Base-by-base conservation (phyloP, 1,140 invertebrate genomes). In the Zaprionus lachaisei region DNA sequence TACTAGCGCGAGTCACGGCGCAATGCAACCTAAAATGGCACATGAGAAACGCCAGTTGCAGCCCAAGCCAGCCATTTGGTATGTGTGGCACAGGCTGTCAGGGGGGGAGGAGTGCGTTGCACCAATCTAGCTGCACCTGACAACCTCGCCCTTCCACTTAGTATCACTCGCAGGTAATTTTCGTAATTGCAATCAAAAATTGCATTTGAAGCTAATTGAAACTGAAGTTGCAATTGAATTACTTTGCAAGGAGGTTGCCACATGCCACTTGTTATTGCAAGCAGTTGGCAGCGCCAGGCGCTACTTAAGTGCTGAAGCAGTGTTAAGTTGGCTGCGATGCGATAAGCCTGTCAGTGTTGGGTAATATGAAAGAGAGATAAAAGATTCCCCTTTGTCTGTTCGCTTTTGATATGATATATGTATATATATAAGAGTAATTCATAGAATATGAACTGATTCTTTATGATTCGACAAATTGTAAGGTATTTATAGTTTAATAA, bases 11-110 rank as follows among this genome's bases (percentile, higher is more conserved):
- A 64, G 24, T 12, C 61, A 51, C 37, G 68, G 37, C 28, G 65
- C 64, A 47, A 68, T 73, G 71, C 64, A 68, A 73, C 65, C 26
- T 37, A n/a, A 61, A 55, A 65, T 73, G 68, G 49, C 72, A 62
- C 49, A 56, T 74, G 47, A 56, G 65, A 74, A 62, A 56, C 58
- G 71, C 44, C 65, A 22, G 47, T 61, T 47, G 64, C 11, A 51
- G 20, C 47, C 11, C 47, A 20, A 11, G 11, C 17, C 20, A 14
- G 28, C 47, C 49, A 37, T 55, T 22, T 38, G 47, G 44, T 63
- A 67, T 51, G 55, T 57, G 14, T 24, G 57, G 60, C 56, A 60
- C 44, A 1, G 24, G 9, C 2, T 11, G 31, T 0, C 9, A 11
- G 31, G 9, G 9, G 26, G 31, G 31, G 0, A 15, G 28, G 65